Conservation (phyloP, 2,113 vertebrate species). For the Columba livia region DNA sequence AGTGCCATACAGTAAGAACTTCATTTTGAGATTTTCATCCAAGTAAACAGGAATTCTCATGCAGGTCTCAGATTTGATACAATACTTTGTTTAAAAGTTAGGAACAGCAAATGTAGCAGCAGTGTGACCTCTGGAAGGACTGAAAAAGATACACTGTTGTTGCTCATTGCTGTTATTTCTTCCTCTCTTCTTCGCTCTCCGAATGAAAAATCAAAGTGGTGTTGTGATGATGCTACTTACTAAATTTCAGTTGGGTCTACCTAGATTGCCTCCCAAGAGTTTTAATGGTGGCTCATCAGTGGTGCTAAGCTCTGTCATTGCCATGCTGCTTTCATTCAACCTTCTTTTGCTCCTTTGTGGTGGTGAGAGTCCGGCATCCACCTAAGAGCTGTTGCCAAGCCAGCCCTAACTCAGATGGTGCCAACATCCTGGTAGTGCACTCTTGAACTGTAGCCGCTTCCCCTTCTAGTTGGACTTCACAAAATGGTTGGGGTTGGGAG, state of each 20-base stretch:
- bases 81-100: not conserved
- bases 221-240: not conserved
- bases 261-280: not conserved
- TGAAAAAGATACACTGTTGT: not conserved
- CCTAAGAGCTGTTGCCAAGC: not conserved
- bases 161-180: not conserved
- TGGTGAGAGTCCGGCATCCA: not conserved
- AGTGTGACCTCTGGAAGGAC: not conserved
- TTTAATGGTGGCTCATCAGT: not conserved
- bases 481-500: no score
- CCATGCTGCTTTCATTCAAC: not conserved
- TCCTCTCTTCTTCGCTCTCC: not conserved
- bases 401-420: fast-evolving
- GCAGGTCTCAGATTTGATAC: not conserved
- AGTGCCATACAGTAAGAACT: not conserved
- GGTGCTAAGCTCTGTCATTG: not conserved
- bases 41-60: not conserved
- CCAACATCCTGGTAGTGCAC: fast-evolving
- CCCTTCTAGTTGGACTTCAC: not conserved
- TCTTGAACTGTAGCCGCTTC: not conserved
- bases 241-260: not conserved
- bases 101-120: not conserved
- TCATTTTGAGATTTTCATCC: slow-evolving; percentile 3
- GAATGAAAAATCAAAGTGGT: not conserved
- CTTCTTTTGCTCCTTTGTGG: not conserved